A percentile compares a stretch with the other conserved stretches of the same genome.
Conservation (phyloP, 2,888 invertebrate species). For the Nymphalis polychloros region DNA sequence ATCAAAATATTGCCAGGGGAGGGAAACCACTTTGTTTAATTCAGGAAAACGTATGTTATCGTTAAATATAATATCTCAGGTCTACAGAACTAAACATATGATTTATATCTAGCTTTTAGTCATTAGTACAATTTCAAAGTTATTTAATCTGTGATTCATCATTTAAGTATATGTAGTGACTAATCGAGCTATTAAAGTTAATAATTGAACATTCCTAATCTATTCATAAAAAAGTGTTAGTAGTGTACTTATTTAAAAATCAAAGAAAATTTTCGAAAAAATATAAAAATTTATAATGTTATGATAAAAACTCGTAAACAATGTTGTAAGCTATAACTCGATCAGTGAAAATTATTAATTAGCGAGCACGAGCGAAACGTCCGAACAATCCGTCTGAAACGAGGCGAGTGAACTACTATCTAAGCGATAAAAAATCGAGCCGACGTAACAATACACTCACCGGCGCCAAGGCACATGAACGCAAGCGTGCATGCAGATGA, state of each 20-base stretch:
- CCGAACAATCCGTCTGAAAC: constrained; percentile 47
- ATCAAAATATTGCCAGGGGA: constrained; percentile 61
- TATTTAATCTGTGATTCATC: too few relatives aligned
- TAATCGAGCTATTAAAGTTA: too few relatives aligned
- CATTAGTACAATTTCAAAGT: too few relatives aligned
- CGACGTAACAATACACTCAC: constrained; percentile 49
- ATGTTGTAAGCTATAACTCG: constrained; percentile 45
- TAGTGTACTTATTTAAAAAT: neutral
- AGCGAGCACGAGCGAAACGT: constrained; percentile 51
- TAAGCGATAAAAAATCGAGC: constrained; percentile 45
- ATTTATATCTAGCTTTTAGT: neutral
- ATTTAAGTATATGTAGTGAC: too few relatives aligned
- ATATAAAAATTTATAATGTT: constrained; percentile 1
- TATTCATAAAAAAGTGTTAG: neutral
- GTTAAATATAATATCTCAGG: constrained; percentile 33
- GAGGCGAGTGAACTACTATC: constrained; percentile 45
- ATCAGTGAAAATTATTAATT: constrained; percentile 57
- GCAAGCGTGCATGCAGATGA: constrained; percentile 9
- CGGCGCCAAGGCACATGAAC: constrained; percentile 34
- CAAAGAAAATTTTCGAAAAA: neutral
- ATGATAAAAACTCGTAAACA: constrained; percentile 27
- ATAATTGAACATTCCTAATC: too few relatives aligned
- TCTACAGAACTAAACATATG: neutral
- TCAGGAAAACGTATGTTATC: constrained; percentile 59
- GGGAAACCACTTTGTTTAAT: constrained; percentile 61